These are phyloP conservation scores for Alsophila aescularia DNA, from an alignment of 2,888 invertebrate species.

Conservation along the genomic window DNA sequence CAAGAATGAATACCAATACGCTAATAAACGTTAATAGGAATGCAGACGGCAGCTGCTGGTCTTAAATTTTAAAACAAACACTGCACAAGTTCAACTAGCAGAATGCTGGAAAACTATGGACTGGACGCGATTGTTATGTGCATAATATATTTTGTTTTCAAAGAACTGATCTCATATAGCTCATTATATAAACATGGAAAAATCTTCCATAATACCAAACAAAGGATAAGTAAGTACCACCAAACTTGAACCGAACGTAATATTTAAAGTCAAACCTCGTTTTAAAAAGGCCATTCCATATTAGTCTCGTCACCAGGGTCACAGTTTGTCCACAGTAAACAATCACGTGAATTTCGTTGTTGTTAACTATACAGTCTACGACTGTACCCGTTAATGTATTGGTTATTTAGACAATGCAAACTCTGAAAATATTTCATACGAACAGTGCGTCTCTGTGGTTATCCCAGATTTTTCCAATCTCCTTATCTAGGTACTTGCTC, in stretches of 20 bases:
- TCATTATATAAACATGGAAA: background rate
- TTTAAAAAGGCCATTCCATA: constrained; percentile 4
- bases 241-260: too few relatives aligned
- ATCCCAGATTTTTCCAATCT: too few relatives aligned
- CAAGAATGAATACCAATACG: too few relatives aligned
- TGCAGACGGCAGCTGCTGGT: constrained; percentile 5
- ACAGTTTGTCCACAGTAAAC: constrained; percentile 27
- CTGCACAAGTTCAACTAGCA: background rate
- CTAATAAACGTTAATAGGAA: constrained; percentile 14
- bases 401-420: background rate
- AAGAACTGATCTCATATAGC: too few relatives aligned
- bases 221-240: too few relatives aligned
- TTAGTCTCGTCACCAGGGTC: constrained; percentile 1
- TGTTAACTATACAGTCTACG: background rate
- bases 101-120: constrained; percentile 11
- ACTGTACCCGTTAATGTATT: background rate
- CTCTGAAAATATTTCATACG: background rate
- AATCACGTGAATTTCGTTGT: constrained; percentile 31
- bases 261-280: too few relatives aligned
- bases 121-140: background rate
- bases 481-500: too few relatives aligned
- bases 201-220: background rate
- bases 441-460: too few relatives aligned
- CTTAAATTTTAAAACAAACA: constrained; percentile 20
- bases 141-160: background rate